Base-by-base conservation (phyloP, 2,888 invertebrate species). In the Eulithis testata region DNA sequence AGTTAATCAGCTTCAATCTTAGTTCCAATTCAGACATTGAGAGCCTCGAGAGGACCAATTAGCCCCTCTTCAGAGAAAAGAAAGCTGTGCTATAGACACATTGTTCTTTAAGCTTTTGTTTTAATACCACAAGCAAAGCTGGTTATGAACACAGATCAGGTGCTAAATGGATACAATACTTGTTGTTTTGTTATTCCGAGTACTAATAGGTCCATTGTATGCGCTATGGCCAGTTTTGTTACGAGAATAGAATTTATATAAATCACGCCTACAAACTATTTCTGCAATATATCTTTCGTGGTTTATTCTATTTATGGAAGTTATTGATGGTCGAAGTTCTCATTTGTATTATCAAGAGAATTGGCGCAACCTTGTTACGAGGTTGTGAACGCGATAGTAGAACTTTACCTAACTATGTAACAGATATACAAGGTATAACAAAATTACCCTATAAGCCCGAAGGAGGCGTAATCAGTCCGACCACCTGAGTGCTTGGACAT, bases 271-370 rank as follows among this genome's bases (percentile, higher is more conserved):
- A 12, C 44, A 14, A 44, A 50, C 58, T 50, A 11, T 40, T 40
- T 21, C 21, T 40, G 43, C 12, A 44, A 52, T 44, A 9, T 65
- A 65, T 44, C 55, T 65, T 50, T 61, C 59, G 49, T 31, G 11
- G 57, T 45, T 59, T 57, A 37, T 61, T 51, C 54, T 65, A 57
- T 59, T 51, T 58, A 55, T 58, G 45, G 61, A 71, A 40, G 50
- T 60, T 68, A 66, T 69, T 61, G 74, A 72, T 73, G 74, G 73
- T 76, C 78, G 76, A 78, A 79, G 78, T 77, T 75, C 71, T 72
- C 72, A 74, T 77, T 76, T 66, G 63, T 73, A 74, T 71, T 75
- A 76, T 79, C 75, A 53, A 66, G 61, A 70, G 51, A 57, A 66
- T 69, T 56, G 70, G 56, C 72, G 61, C 71, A 68, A 68, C 70